A percentile compares a stretch with the other conserved stretches of the same genome.
Conservation (phyloP, 1,140 invertebrate species). For the Tetramorium alpestre region DNA sequence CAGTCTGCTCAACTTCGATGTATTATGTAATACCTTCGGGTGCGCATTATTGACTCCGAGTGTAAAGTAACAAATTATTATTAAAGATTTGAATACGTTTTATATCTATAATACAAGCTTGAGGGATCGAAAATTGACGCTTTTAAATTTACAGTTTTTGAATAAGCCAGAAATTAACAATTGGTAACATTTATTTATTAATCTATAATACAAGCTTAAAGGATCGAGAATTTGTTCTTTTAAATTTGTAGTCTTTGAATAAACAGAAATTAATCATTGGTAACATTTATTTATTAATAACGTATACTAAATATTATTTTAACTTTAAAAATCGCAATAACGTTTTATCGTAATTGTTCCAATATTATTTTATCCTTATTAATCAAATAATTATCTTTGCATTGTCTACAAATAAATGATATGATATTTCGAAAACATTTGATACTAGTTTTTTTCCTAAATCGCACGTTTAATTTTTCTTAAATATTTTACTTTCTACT, state of each 20-base stretch:
- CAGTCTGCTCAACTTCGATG: not conserved
- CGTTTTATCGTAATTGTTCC: not conserved
- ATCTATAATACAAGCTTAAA: not conserved
- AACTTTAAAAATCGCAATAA: not conserved
- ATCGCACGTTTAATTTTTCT: not conserved
- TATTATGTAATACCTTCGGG: constrained; percentile 23
- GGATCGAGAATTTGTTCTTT: not conserved
- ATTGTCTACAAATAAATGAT: not conserved
- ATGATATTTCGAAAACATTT: not conserved
- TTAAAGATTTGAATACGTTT: not conserved
- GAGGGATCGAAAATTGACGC: not conserved
- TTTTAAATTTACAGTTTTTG: not conserved
- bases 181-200: not conserved
- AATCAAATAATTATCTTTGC: not conserved
- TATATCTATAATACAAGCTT: not conserved
- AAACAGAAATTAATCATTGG: not conserved
- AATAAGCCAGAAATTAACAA: not conserved
- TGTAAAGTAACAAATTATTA: constrained; percentile 1
- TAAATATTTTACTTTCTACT: not conserved
- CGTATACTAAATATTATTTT: not conserved
- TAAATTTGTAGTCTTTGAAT: not conserved
- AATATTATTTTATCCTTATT: not conserved
- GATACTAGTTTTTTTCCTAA: not conserved
- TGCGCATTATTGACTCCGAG: not conserved
- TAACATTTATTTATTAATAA: not conserved